These are phyloP conservation scores for Araneus ventricosus DNA, from an alignment of 1,140 invertebrate genomes.

Conservation along the genomic window DNA sequence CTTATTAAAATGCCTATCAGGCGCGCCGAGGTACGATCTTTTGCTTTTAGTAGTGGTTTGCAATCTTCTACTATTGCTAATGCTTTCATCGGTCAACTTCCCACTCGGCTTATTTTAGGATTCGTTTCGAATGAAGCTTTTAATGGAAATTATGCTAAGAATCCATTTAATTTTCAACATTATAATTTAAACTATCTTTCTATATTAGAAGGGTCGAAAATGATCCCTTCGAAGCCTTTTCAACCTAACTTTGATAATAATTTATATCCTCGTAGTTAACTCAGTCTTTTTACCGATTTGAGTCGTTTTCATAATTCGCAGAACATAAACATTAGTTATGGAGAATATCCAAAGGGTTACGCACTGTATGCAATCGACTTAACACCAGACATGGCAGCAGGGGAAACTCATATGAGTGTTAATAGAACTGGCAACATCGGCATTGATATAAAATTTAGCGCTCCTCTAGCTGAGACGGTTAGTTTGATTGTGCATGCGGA, in stretches of 20 bases:
- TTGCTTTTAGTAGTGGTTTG: constrained; percentile 10
- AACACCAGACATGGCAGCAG: background rate
- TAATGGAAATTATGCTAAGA: constrained; percentile 43
- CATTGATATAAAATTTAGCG: constrained; percentile 28
- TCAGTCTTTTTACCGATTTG: constrained; percentile 53
- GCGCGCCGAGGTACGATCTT: constrained; percentile 5
- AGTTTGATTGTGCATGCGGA: constrained; percentile 37
- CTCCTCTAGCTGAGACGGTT: background rate
- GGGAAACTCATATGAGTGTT: background rate
- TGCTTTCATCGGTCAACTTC: constrained; percentile 51
- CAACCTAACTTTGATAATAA: constrained; percentile 39
- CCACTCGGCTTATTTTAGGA: constrained; percentile 14
- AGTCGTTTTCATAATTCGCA: constrained; percentile 25
- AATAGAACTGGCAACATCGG: background rate
- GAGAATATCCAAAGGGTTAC: constrained; percentile 39
- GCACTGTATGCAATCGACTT: constrained; percentile 20
- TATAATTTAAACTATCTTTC: constrained; percentile 48
- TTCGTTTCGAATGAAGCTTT: constrained; percentile 38
- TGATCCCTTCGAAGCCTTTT: constrained; percentile 47
- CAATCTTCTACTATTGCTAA: constrained; percentile 35
- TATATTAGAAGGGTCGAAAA: constrained; percentile 13
- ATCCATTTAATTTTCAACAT: constrained; percentile 61
- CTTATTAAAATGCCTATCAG: constrained; percentile 49
- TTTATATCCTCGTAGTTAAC: background rate
- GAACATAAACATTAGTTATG: constrained; percentile 37